phyloP scores from a whole-genome alignment of 1,140 invertebrate genomes.

The Eueides isabella region DNA sequence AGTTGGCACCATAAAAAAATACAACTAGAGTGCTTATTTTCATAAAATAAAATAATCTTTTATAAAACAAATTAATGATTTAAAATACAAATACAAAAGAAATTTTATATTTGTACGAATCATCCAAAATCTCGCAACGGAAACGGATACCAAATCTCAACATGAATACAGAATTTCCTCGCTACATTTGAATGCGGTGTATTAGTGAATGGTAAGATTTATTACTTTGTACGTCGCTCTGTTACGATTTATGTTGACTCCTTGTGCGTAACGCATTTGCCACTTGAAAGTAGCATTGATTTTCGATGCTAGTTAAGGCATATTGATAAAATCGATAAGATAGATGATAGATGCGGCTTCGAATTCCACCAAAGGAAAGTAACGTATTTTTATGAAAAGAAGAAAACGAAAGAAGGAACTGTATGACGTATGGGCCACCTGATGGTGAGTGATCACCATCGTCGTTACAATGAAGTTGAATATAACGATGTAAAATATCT shows the following conservation, averaged over 20 bases:
- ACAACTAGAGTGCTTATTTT: too few species aligned
- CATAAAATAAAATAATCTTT: too few species aligned
- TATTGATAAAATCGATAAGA: neutral
- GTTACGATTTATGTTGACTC: slow-evolving; percentile 42
- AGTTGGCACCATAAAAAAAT: too few species aligned
- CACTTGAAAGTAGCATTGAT: neutral
- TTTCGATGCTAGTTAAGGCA: neutral
- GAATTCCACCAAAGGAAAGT: too few species aligned
- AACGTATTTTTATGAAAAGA: too few species aligned
- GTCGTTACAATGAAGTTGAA: too few species aligned
- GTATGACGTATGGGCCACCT: too few species aligned
- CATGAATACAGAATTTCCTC: slow-evolving; percentile 37
- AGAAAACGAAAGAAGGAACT: too few species aligned
- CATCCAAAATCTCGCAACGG: slow-evolving; percentile 8
- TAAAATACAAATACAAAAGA: neutral
- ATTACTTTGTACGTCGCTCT: slow-evolving; percentile 38
- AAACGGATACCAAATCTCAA: slow-evolving; percentile 19
- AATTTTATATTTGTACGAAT: neutral
- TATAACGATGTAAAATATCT: too few species aligned
- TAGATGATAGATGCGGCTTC: too few species aligned
- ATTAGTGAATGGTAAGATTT: slow-evolving; percentile 50
- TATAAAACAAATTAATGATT: neutral
- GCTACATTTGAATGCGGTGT: slow-evolving; percentile 51
- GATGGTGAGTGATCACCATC: too few species aligned
- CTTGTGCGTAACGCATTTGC: slow-evolving; percentile 39